Percentiles rank a stretch among this genome's conserved stretches.
These are phyloP conservation scores for silkworm (Bombyx mori) DNA, from an alignment of 1,140 invertebrate genomes.

Conservation along the genomic window ASM3026992v2 NC_085126.1:12181001-12181500, in stretches of 20 bases:
- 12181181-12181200: conserved; percentile 13
- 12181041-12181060: conserved; percentile 29
- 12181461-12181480: too few relatives aligned
- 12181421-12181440: too few relatives aligned
- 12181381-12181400: conserved; percentile 22
- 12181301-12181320: conserved; percentile 20
- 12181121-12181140: conserved; percentile 33
- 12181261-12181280: conserved; percentile 1
- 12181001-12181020: conserved; percentile 5
- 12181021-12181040: conserved; percentile 11
- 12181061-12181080: conserved; percentile 25
- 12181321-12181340: conserved; percentile 20
- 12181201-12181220: conserved; percentile 13
- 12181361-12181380: conserved; percentile 24
- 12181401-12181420: conserved; percentile 1
- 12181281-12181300: conserved; percentile 9
- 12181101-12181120: conserved; percentile 23
- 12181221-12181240: conserved; percentile 19
- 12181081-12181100: conserved; percentile 12
- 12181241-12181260: conserved; percentile 16
- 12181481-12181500: too few relatives aligned
- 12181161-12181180: conserved; percentile 20
- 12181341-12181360: conserved; percentile 25
- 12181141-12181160: conserved; percentile 35
- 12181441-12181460: too few relatives aligned